Evolutionary conservation across 2,113 vertebrate genomes (phyloP), one percentile per base, ranked within the genome.

Genomic region (Gnathonemus longibarbis): DNA sequence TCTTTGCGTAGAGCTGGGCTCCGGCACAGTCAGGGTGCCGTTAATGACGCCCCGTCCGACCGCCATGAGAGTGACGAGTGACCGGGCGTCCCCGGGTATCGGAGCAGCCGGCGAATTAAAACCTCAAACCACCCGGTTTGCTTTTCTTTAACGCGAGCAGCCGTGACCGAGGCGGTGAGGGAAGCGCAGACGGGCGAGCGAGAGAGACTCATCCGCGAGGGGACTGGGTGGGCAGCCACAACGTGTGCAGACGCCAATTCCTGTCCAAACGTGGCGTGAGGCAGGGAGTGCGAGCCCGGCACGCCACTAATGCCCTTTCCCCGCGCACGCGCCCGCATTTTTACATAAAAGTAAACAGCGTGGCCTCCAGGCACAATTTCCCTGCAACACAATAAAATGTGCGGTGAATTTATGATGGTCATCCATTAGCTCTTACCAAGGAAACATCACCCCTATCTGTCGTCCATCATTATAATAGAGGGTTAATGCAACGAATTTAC

Each of bases 381-480:
- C 97, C 97, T 96, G 98, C 98, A 98, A 99, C 98, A 99, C 98
- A 99, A 99, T 99, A 99, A 99, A 99, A 99, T 99, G 98, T 99
- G 98, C 98, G 97, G 97, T 97, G 98, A 97, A 99, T 99, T 99
- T 99, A 99, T 99, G 98, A 98, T 96, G 97, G 97, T 98, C 97
- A 99, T 99, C 98, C 98, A 99, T 99, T 99, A 99, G 98, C 97
- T 98, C 97, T 98, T 99, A 99, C 97, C 98, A 98, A 99, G 98
- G 98, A 98, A 98, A 98, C 97, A 97, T 99, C 97, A 98, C 97
- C 98, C 97, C 97, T 99, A 98, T 99, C 98, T 99, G 98, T 98
- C 98, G 97, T 99, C 98, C 98, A 99, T 99, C 98, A 99, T 99
- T 99, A 99, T 99, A 99, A 99, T 99, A 99, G 98, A 99, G 98